phyloP scores from a whole-genome alignment of 2,888 invertebrate species.

The Thalpophila matura region DNA sequence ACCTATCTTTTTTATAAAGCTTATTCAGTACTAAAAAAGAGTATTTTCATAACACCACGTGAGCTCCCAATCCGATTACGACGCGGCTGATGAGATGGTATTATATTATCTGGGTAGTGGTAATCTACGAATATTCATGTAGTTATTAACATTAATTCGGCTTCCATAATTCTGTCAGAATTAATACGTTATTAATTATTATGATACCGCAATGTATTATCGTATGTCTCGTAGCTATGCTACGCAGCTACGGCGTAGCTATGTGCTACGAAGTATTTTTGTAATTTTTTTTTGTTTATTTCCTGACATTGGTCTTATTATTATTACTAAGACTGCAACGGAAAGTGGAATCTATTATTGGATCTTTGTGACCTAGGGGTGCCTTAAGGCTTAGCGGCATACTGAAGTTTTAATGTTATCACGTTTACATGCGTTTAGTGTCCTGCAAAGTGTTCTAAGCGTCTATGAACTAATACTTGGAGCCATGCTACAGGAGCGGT shows the following conservation, averaged over 20 bases:
- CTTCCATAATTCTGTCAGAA: slow-evolving; percentile 1
- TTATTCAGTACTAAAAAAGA: no score
- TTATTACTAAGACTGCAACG: no score
- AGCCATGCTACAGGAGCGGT: no score
- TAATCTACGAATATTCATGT: not conserved
- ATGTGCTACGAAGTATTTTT: slow-evolving; percentile 10
- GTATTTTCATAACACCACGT: not conserved
- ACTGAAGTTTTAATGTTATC: no score
- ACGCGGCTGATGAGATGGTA: not conserved
- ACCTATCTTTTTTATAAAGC: not conserved
- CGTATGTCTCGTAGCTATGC: not conserved
- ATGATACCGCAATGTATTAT: not conserved
- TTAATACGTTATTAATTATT: slow-evolving; percentile 5
- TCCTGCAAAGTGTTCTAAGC: no score
- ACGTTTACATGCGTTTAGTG: no score
- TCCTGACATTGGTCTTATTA: no score
- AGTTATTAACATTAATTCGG: slow-evolving; percentile 32
- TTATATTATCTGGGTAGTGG: slow-evolving; percentile 5
- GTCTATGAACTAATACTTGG: no score
- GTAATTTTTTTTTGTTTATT: not conserved
- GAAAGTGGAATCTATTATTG: no score
- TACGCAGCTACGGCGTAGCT: slow-evolving; percentile 27
- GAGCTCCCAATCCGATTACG: slow-evolving; percentile 24
- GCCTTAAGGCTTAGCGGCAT: no score
- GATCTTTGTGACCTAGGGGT: no score